Percentiles rank a stretch among this genome's conserved stretches.
Evolutionary conservation across 2,113 vertebrate species (phyloP).

Genomic region (Acanthochromis polyacanthus): DNA sequence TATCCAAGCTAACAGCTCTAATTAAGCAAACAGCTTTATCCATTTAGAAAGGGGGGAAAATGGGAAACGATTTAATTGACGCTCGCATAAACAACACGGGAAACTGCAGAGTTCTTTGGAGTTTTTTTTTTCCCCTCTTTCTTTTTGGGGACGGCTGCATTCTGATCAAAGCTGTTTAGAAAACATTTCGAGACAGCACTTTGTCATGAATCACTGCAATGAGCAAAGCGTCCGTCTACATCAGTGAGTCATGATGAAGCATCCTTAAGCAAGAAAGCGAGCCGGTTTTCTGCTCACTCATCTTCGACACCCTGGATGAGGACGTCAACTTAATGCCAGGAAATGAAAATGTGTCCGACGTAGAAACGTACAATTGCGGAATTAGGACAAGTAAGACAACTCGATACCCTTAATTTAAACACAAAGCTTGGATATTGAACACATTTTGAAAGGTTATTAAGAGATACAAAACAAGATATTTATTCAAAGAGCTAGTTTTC

Average conservation of each 20-base stretch:
- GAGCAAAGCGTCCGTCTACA: constrained; percentile 1
- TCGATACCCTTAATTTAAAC: not conserved
- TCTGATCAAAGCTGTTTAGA: not conserved
- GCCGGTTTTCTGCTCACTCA: constrained; percentile 18
- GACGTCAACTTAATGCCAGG: constrained; percentile 12
- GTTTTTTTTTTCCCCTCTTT: no score
- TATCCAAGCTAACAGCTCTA: accelerated
- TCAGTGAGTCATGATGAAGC: constrained; percentile 25
- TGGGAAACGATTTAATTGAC: not conserved
- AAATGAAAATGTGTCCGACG: constrained; percentile 6
- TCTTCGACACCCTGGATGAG: constrained; percentile 20
- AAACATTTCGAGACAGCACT: constrained; percentile 22
- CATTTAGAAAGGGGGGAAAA: not conserved
- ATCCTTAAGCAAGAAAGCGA: constrained; percentile 14
- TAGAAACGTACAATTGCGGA: not conserved
- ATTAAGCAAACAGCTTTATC: not conserved
- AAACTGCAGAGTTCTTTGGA: no score
- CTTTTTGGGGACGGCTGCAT: no score
- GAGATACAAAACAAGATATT: not conserved
- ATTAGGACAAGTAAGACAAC: not conserved
- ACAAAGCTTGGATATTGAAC: constrained; percentile 2
- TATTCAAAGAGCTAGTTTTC: not conserved
- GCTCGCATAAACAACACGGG: no score
- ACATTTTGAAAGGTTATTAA: not conserved
- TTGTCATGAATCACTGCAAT: constrained; percentile 11